phyloP scores from a whole-genome alignment of 92 coral and sea anemone species.

The Porites lobata region DNA sequence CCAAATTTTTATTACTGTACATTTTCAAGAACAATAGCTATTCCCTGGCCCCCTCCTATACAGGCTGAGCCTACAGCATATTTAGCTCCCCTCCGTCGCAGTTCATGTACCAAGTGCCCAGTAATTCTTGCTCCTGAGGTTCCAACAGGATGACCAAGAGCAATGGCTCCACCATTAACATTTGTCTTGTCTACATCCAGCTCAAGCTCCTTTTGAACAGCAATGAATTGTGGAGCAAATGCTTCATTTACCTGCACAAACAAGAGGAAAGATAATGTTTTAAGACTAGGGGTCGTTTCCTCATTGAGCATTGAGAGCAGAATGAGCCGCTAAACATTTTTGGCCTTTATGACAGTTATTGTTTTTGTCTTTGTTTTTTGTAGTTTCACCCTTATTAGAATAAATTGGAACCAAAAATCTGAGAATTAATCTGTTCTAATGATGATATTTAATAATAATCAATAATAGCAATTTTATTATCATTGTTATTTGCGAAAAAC shows the following conservation, averaged over 20 bases:
- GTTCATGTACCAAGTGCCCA: conserved; percentile 90
- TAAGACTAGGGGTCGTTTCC: not conserved
- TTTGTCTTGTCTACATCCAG: conserved; percentile 90
- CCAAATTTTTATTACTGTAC: conserved; percentile 19
- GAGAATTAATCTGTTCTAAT: too few relatives aligned
- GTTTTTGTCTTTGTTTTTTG: too few relatives aligned
- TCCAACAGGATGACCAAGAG: conserved; percentile 96
- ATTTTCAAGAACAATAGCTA: conserved; percentile 94
- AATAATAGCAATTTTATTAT: not conserved
- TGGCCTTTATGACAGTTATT: too few relatives aligned
- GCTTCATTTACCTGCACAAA: conserved; percentile 93
- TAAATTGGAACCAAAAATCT: too few relatives aligned
- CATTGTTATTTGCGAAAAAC: too few relatives aligned
- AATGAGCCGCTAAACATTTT: not conserved
- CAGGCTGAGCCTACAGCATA: conserved; percentile 96
- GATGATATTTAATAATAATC: too few relatives aligned
- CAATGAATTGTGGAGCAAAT: conserved; percentile 95
- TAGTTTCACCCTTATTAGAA: too few relatives aligned
- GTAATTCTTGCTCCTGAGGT: conserved; percentile 97
- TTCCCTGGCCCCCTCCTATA: conserved; percentile 98
- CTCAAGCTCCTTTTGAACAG: conserved; percentile 92
- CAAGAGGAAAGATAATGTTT: not conserved
- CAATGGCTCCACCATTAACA: conserved; percentile 96
- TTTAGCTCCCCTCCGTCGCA: conserved; percentile 82
- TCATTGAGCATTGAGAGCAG: not conserved